Percentiles rank a stretch among this genome's conserved stretches.
Evolutionary conservation across 2,888 invertebrate species (phyloP).

Genomic region (Vanessa cardui): DNA sequence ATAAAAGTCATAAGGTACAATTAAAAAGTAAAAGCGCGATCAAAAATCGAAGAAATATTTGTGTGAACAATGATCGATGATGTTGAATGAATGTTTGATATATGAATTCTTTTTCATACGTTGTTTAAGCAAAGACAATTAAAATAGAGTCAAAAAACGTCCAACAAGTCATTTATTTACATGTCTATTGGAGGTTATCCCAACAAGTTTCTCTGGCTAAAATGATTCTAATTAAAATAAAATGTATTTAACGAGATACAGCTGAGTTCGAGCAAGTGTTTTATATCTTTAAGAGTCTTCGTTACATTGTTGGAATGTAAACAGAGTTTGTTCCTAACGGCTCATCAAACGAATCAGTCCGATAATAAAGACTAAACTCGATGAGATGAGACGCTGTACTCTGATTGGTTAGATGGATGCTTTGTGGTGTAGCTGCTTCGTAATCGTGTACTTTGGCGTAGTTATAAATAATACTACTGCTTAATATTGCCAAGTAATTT

Average conservation of each 20-base stretch:
- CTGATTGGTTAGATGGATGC: constrained; percentile 1
- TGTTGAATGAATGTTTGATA: too few species aligned
- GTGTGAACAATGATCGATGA: too few species aligned
- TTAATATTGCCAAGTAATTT: not conserved
- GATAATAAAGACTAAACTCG: constrained; percentile 6
- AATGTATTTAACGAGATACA: not conserved
- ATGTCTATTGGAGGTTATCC: too few species aligned
- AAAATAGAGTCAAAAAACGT: too few species aligned
- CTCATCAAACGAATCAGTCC: constrained; percentile 8
- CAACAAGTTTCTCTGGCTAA: too few species aligned
- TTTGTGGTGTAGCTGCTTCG: not conserved
- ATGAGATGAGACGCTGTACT: not conserved
- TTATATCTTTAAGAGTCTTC: not conserved
- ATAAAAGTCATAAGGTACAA: too few species aligned
- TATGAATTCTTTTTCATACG: too few species aligned
- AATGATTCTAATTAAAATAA: not conserved
- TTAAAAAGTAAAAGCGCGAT: too few species aligned
- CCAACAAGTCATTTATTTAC: too few species aligned
- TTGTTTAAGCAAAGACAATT: too few species aligned
- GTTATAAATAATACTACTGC: not conserved
- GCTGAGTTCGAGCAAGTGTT: not conserved
- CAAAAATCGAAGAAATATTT: too few species aligned
- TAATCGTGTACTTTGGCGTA: constrained; percentile 1
- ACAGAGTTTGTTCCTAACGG: constrained; percentile 4
- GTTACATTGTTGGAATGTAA: constrained; percentile 10